A percentile compares a stretch with the other conserved stretches of the same genome.
phyloP scores from a whole-genome alignment of 2,113 vertebrate species.

The Embiotoca jacksoni region DNA sequence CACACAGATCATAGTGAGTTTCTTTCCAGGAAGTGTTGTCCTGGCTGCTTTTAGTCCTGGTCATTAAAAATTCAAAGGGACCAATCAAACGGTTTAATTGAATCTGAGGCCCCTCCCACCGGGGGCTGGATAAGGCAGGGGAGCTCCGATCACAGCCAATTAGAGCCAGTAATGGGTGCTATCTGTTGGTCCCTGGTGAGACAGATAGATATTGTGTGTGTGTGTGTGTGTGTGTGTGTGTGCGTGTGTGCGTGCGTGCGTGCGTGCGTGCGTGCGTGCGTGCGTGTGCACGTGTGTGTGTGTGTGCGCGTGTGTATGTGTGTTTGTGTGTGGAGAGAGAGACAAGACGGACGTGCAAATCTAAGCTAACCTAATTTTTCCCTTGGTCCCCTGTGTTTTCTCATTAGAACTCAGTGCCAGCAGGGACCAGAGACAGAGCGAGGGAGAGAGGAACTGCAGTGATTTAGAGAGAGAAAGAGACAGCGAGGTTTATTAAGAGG shows the following conservation, averaged over 20 bases:
- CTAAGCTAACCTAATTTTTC: slow-evolving; percentile 74
- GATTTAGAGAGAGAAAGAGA: background rate
- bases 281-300: background rate
- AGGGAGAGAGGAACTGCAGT: slow-evolving; percentile 1
- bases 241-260: slow-evolving; percentile 11
- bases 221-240: slow-evolving; percentile 4
- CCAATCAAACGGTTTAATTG: slow-evolving; percentile 81
- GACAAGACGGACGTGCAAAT: slow-evolving; percentile 64
- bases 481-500: slow-evolving; percentile 50
- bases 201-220: background rate
- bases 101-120: slow-evolving; percentile 79
- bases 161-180: slow-evolving; percentile 85
- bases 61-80: slow-evolving; percentile 84
- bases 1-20: slow-evolving; percentile 9
- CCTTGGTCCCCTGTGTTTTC: slow-evolving; percentile 76
- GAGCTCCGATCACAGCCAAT: slow-evolving; percentile 82
- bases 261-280: background rate
- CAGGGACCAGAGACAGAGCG: slow-evolving; percentile 36
- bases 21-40: slow-evolving; percentile 71
- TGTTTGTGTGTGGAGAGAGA: slow-evolving; percentile 26
- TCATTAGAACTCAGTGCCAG: slow-evolving; percentile 71
- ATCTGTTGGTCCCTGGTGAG: slow-evolving; percentile 76
- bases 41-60: slow-evolving; percentile 68
- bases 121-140: slow-evolving; percentile 29
- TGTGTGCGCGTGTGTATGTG: slow-evolving; percentile 1